Conservation (phyloP, 2,888 invertebrate genomes). For the Metallyticus violacea region DNA sequence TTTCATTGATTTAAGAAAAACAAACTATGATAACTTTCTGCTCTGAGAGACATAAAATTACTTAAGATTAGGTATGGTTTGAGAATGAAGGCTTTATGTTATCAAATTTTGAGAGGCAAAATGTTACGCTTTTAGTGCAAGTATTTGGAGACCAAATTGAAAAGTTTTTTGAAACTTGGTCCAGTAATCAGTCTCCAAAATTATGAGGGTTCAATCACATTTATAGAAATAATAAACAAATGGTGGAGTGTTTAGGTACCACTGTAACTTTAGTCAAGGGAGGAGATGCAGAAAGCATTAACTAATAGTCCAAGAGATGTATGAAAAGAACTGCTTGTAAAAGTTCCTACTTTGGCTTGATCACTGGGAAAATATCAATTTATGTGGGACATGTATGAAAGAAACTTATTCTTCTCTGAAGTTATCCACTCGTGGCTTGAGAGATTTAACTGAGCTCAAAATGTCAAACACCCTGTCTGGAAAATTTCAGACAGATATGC, state of each 20-base stretch:
- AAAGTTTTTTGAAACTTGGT: neutral
- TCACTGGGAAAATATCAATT: neutral
- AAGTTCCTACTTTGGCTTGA: neutral
- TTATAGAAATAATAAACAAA: neutral
- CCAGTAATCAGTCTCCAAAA: neutral
- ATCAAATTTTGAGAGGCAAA: neutral
- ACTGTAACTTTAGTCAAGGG: no score
- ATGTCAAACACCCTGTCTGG: neutral
- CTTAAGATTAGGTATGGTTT: neutral
- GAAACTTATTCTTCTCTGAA: neutral
- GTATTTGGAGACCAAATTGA: neutral
- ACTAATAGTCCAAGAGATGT: neutral
- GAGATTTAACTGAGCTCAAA: neutral
- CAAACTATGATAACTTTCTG: neutral
- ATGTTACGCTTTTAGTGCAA: neutral
- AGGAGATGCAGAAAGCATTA: no score
- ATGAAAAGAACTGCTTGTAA: neutral
- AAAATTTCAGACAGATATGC: neutral
- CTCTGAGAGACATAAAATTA: neutral
- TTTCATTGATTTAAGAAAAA: neutral
- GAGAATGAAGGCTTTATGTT: neutral
- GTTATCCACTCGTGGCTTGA: neutral
- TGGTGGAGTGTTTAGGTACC: neutral
- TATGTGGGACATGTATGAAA: neutral
- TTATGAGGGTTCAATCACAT: neutral